These are phyloP conservation scores for Enteromius paludinosus DNA, from an alignment of 2,797 vertebrate species.

Conservation along the genomic window DNA sequence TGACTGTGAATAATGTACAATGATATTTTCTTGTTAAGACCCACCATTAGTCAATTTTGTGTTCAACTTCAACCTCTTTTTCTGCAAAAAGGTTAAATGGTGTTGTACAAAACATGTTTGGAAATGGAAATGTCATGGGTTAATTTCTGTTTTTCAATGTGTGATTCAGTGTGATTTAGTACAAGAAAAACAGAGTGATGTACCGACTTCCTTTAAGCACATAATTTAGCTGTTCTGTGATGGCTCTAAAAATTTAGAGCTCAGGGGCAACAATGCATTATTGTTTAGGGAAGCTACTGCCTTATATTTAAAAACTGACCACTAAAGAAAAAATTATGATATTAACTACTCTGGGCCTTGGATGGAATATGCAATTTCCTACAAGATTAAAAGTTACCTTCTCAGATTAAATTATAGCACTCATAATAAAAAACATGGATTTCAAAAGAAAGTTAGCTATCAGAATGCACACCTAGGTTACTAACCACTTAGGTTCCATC, in stretches of 20 bases:
- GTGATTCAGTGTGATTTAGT: neutral
- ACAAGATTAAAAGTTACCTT: neutral
- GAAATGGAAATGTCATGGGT: conserved; percentile 1
- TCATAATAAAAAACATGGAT: neutral
- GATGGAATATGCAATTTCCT: neutral
- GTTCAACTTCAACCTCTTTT: conserved; percentile 7
- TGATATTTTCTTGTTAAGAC: neutral
- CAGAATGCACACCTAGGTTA: neutral
- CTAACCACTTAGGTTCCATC: neutral
- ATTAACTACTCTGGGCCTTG: neutral
- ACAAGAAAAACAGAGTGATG: neutral
- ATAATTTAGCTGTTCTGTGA: neutral
- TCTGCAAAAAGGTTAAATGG: neutral
- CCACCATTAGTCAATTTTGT: neutral
- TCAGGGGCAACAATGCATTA: neutral
- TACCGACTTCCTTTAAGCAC: neutral
- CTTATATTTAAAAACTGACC: neutral
- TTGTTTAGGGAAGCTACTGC: neutral
- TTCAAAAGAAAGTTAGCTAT: neutral
- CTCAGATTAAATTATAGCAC: neutral
- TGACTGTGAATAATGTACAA: conserved; percentile 20
- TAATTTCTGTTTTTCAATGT: conserved; percentile 2
- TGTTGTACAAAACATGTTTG: conserved; percentile 9
- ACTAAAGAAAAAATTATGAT: neutral
- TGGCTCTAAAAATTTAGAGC: neutral